Conservation (phyloP, 1,140 invertebrate genomes). For the Anagrus nilaparvatae region DNA sequence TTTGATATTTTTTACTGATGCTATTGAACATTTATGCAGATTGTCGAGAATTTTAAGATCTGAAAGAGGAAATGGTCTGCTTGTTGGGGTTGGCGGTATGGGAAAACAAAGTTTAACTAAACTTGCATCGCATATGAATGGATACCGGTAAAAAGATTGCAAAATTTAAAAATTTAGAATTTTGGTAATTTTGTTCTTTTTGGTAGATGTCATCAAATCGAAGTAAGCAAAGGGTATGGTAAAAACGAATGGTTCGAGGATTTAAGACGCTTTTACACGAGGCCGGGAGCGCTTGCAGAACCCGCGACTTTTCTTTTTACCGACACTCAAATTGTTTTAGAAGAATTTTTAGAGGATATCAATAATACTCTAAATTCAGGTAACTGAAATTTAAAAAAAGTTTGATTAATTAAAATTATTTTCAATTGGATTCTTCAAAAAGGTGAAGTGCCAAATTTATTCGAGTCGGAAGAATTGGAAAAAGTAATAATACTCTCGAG, state of each 20-base stretch:
- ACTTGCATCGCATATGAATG: constrained; percentile 72
- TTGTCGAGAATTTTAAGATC: constrained; percentile 71
- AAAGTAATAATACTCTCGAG: constrained; percentile 64
- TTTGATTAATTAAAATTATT: neutral
- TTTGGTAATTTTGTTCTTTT: neutral
- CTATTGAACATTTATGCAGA: constrained; percentile 72
- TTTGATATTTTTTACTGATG: constrained; percentile 73
- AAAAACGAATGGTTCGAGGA: constrained; percentile 69
- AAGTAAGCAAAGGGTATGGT: constrained; percentile 74
- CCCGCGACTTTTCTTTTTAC: constrained; percentile 80
- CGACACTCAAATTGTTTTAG: constrained; percentile 83
- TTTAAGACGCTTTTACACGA: constrained; percentile 57
- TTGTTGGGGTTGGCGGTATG: constrained; percentile 83
- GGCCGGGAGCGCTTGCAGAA: constrained; percentile 60
- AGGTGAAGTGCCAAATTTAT: constrained; percentile 78
- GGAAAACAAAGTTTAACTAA: constrained; percentile 79
- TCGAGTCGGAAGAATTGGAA: constrained; percentile 76
- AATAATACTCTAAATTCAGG: constrained; percentile 85
- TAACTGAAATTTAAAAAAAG: constrained; percentile 26
- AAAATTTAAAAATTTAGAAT: neutral
- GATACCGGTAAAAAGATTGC: constrained; percentile 48
- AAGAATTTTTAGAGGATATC: constrained; percentile 87
- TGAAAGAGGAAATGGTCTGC: constrained; percentile 66
- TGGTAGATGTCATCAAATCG: constrained; percentile 70
- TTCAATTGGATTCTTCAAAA: constrained; percentile 1